Evolutionary conservation across 2,113 vertebrate genomes (phyloP), one percentile per base, ranked within the genome.

Genomic region (Sapayoa aenigma): DNA sequence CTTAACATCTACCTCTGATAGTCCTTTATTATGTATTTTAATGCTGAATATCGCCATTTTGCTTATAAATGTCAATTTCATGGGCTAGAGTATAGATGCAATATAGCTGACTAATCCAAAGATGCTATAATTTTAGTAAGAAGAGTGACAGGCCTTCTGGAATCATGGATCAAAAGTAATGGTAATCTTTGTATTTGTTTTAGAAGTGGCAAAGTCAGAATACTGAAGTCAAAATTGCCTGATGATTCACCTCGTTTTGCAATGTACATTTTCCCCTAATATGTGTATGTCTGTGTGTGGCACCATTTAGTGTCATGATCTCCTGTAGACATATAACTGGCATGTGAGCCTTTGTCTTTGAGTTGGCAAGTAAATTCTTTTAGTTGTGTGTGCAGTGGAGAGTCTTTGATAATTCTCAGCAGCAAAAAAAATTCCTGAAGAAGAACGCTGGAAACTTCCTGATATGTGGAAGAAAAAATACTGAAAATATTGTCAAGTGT

Each of bases 251-350:
- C 13, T 80, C 2, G 5, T 86, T 95, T 91, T 66, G 30, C 39
- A 71, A 0, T 52, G 11, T 52, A 9, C 22, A 12, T 67, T 90
- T 86, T 33, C 12, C 11, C 33, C 6, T 41, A 2, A 47, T 44
- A 3, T 31, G 3, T 46, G 3, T 42, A 1, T 74, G 11, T 39
- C 3, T 37, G 3, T 0, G 0, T 2, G 0, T 50, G 24, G 7
- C 4, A 9, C 13, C 19, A 25, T 47, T 84, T 56, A 79, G 30
- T 75, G n/a, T 62, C 25, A 9, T 17, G 9, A 28, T 50, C 55
- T 78, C 1, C 35, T 80, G 18, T 39, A 84, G 56, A 17, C 4
- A 4, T n/a, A 9, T 30, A 66, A 71, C 39, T 72, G 17, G 42
- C 6, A 5, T 13, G 5, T 2, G 9, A 83, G 11, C n/a, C 22